These are phyloP conservation scores for Lepilemur ruficaudatus DNA, from an alignment of 2,797 vertebrate genomes.

Conservation along the genomic window DNA sequence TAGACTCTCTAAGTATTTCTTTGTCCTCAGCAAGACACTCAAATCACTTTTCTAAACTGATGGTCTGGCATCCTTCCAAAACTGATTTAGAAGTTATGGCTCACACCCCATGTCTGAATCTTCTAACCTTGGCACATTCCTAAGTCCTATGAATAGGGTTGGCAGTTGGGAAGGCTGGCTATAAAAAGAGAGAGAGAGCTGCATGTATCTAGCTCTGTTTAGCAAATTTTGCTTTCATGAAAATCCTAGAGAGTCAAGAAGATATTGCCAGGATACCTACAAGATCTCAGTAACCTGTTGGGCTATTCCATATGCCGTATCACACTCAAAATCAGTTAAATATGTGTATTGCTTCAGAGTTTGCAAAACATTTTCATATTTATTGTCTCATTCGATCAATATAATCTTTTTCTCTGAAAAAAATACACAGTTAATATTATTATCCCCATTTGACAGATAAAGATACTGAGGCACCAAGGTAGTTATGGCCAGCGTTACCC, in stretches of 20 bases:
- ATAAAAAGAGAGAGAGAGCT: constrained; percentile 76
- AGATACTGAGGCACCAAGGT: background rate
- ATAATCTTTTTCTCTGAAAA: background rate
- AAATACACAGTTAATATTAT: background rate
- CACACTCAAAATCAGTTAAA: constrained; percentile 2
- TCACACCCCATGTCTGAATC: constrained; percentile 72
- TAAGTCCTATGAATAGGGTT: constrained; percentile 75
- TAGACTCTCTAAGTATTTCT: constrained; percentile 78
- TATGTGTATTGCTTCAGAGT: background rate
- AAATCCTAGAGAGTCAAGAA: constrained; percentile 75
- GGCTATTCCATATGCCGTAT: background rate
- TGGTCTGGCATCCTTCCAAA: constrained; percentile 74
- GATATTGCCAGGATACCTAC: constrained; percentile 58
- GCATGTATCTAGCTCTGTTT: constrained; percentile 67
- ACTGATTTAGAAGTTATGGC: constrained; percentile 79
- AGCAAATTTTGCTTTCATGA: constrained; percentile 75
- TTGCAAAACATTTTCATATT: constrained; percentile 35
- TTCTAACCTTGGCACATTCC: constrained; percentile 79
- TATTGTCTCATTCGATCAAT: constrained; percentile 15
- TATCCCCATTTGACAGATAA: background rate
- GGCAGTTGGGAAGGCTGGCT: constrained; percentile 72
- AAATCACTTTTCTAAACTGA: constrained; percentile 79
- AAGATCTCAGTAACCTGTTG: constrained; percentile 44
- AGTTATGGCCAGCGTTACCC: background rate
- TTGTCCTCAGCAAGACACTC: constrained; percentile 77